Base-by-base conservation (phyloP, 2,113 vertebrate species). In the Colistium nudipinnis region DNA sequence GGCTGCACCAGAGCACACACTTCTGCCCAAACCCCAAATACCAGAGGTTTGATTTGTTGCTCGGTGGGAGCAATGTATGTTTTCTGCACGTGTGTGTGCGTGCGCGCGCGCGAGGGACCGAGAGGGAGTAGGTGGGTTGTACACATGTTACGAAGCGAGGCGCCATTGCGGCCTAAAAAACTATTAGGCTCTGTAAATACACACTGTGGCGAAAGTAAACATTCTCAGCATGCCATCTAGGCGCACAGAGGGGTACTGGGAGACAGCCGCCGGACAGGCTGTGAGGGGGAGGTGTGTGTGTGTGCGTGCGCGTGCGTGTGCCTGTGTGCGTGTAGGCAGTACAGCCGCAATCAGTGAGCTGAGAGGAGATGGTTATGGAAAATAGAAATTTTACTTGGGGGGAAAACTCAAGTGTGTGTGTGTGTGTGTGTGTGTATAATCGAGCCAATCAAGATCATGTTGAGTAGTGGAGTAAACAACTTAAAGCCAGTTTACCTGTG, bases 101-200 rank as follows among this genome's bases (percentile, higher is more conserved):
- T 27, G 24, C 60, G 33, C 72, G 67, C 70, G 72, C 51, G 65
- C 55, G 41, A 39, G 59, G 17, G 62, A 70, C 78, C 61, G 27
- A 5, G 83, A 52, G 56, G 65, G 62, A 81, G 70, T 84, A 64
- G 74, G 64, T 81, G 79, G 82, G 80, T 82, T 88, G 80, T 90
- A 85, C 87, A 87, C 88, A 89, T 87, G 85, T 90, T 85, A 84
- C 77, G 56, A 81, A 89, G 89, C 63, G 54, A 88, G 88, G 88
- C 84, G 87, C 91, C 89, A 88, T 89, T 86, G 81, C 87, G 74
- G 88, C 87, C 89, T 89, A 88, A 85, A 90, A 90, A 91, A 90
- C 91, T 91, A 90, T 91, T 92, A 91, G 87, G 83, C 88, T 92
- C 86, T 88, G 88, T 91, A 92, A 92, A 92, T 90, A 92, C 88